These are phyloP conservation scores for Ecdyonurus torrentis DNA, from an alignment of 2,888 invertebrate genomes.

Conservation along the genomic window DNA sequence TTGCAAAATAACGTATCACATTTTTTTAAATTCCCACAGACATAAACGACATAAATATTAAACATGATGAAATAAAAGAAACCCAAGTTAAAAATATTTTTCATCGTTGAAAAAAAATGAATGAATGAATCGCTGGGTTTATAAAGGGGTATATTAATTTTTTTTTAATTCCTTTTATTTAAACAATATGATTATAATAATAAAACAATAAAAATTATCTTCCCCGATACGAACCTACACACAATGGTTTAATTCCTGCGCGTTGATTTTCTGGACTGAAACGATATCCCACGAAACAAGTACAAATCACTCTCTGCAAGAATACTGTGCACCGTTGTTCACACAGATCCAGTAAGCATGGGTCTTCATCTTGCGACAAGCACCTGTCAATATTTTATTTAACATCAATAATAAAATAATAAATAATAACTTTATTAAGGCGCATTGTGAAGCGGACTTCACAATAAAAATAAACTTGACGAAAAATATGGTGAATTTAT, in stretches of 20 bases:
- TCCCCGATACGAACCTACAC: constrained; percentile 30
- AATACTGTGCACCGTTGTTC: constrained; percentile 48
- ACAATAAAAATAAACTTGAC: neutral
- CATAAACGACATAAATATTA: no score
- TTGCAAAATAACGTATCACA: no score
- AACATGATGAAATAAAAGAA: no score
- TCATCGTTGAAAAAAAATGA: no score
- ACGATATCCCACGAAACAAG: constrained; percentile 43
- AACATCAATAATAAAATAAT: neutral
- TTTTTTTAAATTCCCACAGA: no score
- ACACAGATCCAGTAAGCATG: constrained; percentile 43
- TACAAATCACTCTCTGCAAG: constrained; percentile 42
- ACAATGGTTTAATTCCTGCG: constrained; percentile 39
- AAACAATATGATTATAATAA: no score
- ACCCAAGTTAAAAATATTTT: no score
- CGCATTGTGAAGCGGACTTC: neutral
- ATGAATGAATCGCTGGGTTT: no score
- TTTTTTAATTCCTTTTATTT: no score
- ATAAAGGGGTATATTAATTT: no score
- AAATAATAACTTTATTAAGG: neutral
- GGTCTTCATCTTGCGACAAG: constrained; percentile 38
- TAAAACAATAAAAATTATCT: constrained; percentile 4
- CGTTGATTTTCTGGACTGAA: constrained; percentile 40
- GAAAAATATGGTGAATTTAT: neutral
- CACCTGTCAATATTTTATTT: constrained; percentile 29